Conservation (phyloP, 2,888 invertebrate species). For the Xestoiulus laeticollis region DNA sequence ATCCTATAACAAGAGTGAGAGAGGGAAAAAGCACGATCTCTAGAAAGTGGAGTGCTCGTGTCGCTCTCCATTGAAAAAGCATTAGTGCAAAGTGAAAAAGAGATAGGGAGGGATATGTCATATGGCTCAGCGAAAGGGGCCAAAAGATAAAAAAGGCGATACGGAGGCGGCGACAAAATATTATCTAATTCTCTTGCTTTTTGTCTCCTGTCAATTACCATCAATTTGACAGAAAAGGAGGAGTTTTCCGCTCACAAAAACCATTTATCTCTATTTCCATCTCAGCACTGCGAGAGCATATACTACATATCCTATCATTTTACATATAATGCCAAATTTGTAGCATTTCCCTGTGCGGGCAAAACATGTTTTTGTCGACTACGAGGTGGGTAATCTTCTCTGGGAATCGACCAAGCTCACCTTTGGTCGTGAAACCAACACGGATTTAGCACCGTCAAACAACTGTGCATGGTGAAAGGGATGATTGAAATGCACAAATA, state of each 20-base stretch:
- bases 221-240: constrained; percentile 36
- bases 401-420: not conserved
- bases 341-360: not conserved
- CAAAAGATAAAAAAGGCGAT: constrained; percentile 38
- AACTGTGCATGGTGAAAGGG: no score
- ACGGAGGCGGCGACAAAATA: constrained; percentile 41
- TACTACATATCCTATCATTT: not conserved
- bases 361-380: not conserved
- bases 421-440: not conserved
- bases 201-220: constrained; percentile 41
- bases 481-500: no score
- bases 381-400: not conserved
- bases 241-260: constrained; percentile 32
- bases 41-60: constrained; percentile 19
- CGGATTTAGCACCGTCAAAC: not conserved
- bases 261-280: constrained; percentile 19
- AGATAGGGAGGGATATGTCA: constrained; percentile 41
- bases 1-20: not conserved
- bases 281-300: not conserved
- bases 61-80: constrained; percentile 41
- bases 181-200: constrained; percentile 41
- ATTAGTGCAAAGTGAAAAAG: constrained; percentile 43
- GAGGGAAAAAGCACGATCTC: not conserved
- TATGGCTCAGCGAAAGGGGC: constrained; percentile 17
- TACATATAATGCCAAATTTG: not conserved